Percentiles rank a stretch among this genome's conserved stretches.
Conservation (phyloP, 2,113 vertebrate species). For the Isurus oxyrinchus region DNA sequence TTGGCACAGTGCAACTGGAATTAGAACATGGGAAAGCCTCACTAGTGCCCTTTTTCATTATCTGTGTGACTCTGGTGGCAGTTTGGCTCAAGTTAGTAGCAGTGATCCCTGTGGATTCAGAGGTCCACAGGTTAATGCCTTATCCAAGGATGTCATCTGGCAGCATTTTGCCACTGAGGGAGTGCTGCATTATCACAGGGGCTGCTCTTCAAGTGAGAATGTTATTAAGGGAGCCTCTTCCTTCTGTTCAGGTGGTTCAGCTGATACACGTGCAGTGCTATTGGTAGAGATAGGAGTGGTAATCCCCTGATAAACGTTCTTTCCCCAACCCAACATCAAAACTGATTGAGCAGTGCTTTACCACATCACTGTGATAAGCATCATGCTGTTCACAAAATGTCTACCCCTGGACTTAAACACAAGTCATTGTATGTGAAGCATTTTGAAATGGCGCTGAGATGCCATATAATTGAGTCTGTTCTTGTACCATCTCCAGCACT, state of each 20-base stretch:
- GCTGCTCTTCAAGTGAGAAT: not conserved
- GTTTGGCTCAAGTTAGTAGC: not conserved
- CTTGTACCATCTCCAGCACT: not conserved
- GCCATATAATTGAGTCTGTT: not conserved
- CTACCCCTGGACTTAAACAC: not conserved
- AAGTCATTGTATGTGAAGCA: not conserved
- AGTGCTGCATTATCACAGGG: not conserved
- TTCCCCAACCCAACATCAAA: not conserved
- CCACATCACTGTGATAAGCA: not conserved
- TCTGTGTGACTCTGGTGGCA: not conserved
- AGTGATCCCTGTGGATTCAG: not conserved
- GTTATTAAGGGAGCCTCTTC: not conserved
- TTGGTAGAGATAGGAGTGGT: not conserved
- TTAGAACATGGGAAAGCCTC: too few relatives aligned
- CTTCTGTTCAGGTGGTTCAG: not conserved
- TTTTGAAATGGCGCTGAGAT: not conserved
- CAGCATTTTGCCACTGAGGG: too few relatives aligned
- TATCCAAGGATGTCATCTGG: too few relatives aligned
- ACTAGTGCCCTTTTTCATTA: too few relatives aligned
- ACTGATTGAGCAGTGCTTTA: not conserved
- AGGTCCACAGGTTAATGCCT: too few relatives aligned
- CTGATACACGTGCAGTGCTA: not conserved
- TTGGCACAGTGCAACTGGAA: not conserved
- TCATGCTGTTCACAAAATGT: not conserved
- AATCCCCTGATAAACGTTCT: not conserved